Evolutionary conservation across 2,888 invertebrate genomes (phyloP), one percentile per base, ranked within the genome.

Genomic region (Stenichneumon culpator): DNA sequence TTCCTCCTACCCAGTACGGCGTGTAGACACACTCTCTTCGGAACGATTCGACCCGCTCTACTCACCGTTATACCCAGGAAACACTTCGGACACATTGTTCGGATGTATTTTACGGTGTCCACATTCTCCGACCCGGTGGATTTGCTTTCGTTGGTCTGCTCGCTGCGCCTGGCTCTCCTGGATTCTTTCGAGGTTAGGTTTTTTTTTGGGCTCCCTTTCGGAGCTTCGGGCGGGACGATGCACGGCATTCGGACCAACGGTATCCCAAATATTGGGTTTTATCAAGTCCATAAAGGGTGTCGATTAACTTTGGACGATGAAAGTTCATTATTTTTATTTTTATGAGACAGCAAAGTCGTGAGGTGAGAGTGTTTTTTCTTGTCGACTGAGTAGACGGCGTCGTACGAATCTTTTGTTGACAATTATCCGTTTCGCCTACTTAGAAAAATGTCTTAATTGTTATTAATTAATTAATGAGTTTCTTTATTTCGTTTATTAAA

Each of bases 51-150:
- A 90, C 90, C 89, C 90, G 88, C 88, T 91, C 88, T 87, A 87
- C 86, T 90, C 89, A 83, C 91, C 91, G 91, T 92, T 92, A 91
- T 44, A 44, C 44, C 89, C 89, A 87, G 86, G 88, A 84, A 84
- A 82, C 86, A 84, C 88, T 87, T 90, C 75, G 81, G 69, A 70
- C 60, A 68, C 77, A 52, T 79, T 65, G 44, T 73, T 67, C 67
- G 47, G 54, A 52, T 3, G 36, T 70, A 28, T 70, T 78, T 50
- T 47, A 68, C 14, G 67, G n/a, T 39, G 57, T 75, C 78, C 75
- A 78, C 82, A 74, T 68, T 82, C 74, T 72, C 28, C 72, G 32
- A 14, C 77, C n/a, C 57, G 70, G 69, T 70, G 50, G 44, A 60
- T 69, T 60, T 79, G 57, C 54, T 67, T 75, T 79, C 74, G 75